Evolutionary conservation across 2,113 vertebrate species (phyloP).

Genomic region (Pedetes capensis): DNA sequence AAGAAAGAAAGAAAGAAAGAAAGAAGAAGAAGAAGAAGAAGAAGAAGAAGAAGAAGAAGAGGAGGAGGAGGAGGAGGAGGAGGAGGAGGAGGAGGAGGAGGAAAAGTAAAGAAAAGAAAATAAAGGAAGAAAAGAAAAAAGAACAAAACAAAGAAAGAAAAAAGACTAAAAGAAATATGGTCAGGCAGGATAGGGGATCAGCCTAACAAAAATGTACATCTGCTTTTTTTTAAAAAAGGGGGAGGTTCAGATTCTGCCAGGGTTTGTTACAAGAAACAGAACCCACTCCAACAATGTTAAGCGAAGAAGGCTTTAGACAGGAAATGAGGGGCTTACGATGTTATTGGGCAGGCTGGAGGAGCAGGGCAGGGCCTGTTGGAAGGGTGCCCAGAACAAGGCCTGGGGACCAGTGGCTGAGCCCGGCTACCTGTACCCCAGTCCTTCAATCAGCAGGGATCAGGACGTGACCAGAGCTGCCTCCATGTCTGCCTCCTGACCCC

Average conservation of each 20-base stretch:
- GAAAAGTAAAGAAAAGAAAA: too few relatives aligned
- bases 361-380: neutral
- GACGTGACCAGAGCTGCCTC: neutral
- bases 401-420: neutral
- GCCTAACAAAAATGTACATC: neutral
- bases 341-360: neutral
- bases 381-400: neutral
- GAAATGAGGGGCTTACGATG: conserved; percentile 40
- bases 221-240: neutral
- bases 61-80: too few relatives aligned
- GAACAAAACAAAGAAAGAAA: too few relatives aligned
- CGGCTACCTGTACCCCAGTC: neutral
- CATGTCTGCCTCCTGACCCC: neutral
- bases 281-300: neutral
- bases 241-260: neutral
- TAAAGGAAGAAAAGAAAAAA: too few relatives aligned
- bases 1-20: too few relatives aligned
- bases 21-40: too few relatives aligned
- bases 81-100: too few relatives aligned
- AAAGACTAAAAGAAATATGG: too few relatives aligned
- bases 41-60: too few relatives aligned
- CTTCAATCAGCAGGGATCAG: neutral
- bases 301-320: conserved; percentile 28
- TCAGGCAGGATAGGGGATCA: neutral
- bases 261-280: conserved; percentile 50